Percentiles rank a stretch among this genome's conserved stretches.
Conservation (phyloP, 2,888 invertebrate genomes). For the Hymenopus coronatus region DNA sequence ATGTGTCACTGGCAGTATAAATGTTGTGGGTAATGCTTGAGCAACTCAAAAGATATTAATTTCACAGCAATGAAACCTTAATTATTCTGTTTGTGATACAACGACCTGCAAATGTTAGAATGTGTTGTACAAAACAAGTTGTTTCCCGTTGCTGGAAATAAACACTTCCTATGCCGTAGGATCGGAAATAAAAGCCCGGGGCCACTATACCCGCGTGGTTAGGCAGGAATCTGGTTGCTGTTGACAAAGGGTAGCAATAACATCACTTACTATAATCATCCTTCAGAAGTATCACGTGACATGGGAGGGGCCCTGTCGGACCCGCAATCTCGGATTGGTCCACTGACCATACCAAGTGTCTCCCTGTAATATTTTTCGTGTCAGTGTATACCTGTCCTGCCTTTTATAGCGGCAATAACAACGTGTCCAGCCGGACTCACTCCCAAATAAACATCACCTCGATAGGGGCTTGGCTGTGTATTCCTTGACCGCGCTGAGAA, state of each 20-base stretch:
- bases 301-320: conserved; percentile 1
- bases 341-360: conserved; percentile 15
- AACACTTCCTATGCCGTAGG: too few species aligned
- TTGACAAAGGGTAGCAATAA: not conserved
- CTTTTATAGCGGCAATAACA: conserved; percentile 20
- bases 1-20: too few species aligned
- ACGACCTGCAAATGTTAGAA: too few species aligned
- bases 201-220: not conserved
- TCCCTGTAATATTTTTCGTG: conserved; percentile 16
- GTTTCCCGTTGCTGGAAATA: too few species aligned
- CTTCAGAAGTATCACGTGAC: not conserved
- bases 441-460: not conserved
- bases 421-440: not conserved
- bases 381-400: conserved; percentile 18
- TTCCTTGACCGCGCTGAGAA: too few species aligned
- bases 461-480: not conserved
- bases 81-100: too few species aligned
- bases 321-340: conserved; percentile 14
- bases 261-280: not conserved
- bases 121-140: too few species aligned
- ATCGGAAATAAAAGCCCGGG: too few species aligned
- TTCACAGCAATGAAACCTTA: too few species aligned
- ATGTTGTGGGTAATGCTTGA: too few species aligned
- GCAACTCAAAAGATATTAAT: too few species aligned
- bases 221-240: not conserved